Base-by-base conservation (phyloP, 2,113 vertebrate genomes). In the western clawed frog (Xenopus tropicalis) region DNA sequence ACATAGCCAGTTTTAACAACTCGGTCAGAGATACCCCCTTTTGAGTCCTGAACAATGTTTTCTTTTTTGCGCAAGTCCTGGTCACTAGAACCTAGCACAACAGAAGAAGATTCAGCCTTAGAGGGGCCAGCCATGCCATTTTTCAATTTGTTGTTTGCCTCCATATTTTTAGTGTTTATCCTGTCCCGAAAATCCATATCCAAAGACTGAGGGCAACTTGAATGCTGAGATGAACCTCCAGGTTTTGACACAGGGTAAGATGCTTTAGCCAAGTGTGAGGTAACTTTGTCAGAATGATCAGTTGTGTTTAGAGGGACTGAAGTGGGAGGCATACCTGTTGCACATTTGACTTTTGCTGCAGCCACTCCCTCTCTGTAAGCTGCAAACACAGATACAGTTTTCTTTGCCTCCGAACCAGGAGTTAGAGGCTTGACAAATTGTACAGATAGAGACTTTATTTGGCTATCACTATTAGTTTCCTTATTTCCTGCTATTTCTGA, bases 131-230 rank as follows among this genome's bases (percentile, higher is more conserved):
- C 20, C 19, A n/a, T 14, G 16, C 52, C 17, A 17, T 54, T 54
- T 54, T 54, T 54, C 2, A 10, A 9, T n/a, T 54, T 17, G 52
- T 54, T 9, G 37, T 74, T 74, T n/a, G 22, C 13, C 52, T 43
- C 20, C 57, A 14, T 1, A 51, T 3, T 16, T 52, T 75, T 24
- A 8, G 19, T 52, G 1, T 75, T 75, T 22, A 63, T 43, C 4
- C 17, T 25, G 25, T 63, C 72, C 46, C 72, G 24, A 11, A 75
- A 75, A 58, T 75, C 72, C 6, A 21, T 68, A 20, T 75, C 72
- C 12, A 75, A 14, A 11, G 66, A 52, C 14, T 58, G 66, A 7
- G 65, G 66, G 25, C 11, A 69, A 24, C 10, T 23, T 8, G 24
- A 20, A 7, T 52, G 54, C 37, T 66, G 17, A 2, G 61, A 23